Evolutionary conservation across 2,113 vertebrate species (phyloP).

Genomic region (Dipodomys merriami): DNA sequence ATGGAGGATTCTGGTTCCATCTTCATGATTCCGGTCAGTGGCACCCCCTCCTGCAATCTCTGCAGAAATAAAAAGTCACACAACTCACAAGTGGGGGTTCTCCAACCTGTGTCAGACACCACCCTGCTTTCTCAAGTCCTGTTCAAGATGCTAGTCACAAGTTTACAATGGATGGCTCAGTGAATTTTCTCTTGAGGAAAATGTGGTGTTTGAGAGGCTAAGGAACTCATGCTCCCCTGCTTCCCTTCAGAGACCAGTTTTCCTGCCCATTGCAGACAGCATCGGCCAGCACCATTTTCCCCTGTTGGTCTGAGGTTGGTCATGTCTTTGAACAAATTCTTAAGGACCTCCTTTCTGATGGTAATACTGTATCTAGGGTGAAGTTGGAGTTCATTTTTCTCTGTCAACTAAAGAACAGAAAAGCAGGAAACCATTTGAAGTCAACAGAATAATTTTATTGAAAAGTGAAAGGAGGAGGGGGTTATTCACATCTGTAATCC

Average conservation of each 20-base stretch:
- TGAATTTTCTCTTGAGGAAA: conserved; percentile 65
- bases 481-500: no score
- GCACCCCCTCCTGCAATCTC: not conserved
- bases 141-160: conserved; percentile 38
- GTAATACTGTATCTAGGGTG: no score
- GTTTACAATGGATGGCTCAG: not conserved
- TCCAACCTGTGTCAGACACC: not conserved
- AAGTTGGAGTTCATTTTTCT: no score
- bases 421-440: no score
- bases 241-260: conserved; percentile 51
- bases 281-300: not conserved
- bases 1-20: fast-evolving
- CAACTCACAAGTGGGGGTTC: fast-evolving
- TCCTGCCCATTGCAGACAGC: conserved; percentile 7
- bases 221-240: not conserved
- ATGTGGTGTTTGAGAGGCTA: conserved; percentile 56
- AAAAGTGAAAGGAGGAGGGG: no score
- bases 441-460: no score
- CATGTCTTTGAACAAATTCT: conserved; percentile 41
- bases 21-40: fast-evolving
- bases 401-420: no score
- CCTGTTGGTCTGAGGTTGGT: not conserved
- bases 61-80: not conserved
- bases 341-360: not conserved
- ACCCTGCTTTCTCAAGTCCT: not conserved